phyloP scores from a whole-genome alignment of 2,888 invertebrate species.

The Aproaerema taeniolella region DNA sequence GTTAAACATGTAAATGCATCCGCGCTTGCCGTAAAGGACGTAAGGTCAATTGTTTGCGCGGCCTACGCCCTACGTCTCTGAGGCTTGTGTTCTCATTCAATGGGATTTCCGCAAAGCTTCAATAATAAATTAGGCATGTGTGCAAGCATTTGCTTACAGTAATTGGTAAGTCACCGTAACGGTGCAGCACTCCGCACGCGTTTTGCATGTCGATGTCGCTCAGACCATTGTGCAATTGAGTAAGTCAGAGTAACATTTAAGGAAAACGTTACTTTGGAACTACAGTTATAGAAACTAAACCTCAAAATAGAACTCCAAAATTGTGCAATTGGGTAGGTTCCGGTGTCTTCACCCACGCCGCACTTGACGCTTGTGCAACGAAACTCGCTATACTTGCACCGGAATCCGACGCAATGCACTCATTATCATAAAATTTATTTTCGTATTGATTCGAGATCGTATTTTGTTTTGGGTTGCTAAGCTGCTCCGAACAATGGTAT shows the following conservation, averaged over 20 bases:
- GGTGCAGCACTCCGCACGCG: no score
- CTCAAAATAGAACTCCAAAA: conserved; percentile 12
- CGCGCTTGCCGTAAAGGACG: conserved; percentile 30
- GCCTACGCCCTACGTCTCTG: not conserved
- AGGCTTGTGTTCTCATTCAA: no score
- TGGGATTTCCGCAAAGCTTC: no score
- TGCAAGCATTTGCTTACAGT: no score
- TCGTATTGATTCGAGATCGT: conserved; percentile 3
- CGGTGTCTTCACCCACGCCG: conserved; percentile 44
- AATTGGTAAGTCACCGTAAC: no score
- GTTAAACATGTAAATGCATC: conserved; percentile 49
- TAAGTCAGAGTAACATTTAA: no score
- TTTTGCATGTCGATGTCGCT: no score
- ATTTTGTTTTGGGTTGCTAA: no score
- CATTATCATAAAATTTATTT: conserved; percentile 58
- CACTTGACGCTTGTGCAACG: conserved; percentile 57
- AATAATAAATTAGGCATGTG: no score
- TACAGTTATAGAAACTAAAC: conserved; percentile 1
- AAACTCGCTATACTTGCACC: conserved; percentile 43
- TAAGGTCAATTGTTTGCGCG: conserved; percentile 32
- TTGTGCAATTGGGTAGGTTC: conserved; percentile 17
- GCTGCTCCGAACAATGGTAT: conserved; percentile 54
- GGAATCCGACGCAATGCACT: conserved; percentile 43
- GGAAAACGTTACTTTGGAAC: conserved; percentile 5
- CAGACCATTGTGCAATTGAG: no score